Evolutionary conservation across 2,797 vertebrate genomes (phyloP).

Genomic region (Argentina silus): DNA sequence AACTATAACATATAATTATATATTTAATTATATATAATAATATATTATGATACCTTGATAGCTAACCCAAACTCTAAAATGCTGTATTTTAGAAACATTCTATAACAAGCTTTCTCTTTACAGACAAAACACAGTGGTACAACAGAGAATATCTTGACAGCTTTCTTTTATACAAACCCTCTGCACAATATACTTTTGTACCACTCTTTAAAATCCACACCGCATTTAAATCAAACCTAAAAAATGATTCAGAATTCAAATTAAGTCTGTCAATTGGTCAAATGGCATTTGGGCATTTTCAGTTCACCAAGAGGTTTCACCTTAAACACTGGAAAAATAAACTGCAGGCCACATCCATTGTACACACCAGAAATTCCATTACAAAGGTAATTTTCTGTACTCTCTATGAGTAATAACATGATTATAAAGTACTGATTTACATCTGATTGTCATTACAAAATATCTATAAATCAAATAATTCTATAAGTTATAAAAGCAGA

Average conservation of each 20-base stretch:
- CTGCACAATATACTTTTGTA: slow-evolving; percentile 37
- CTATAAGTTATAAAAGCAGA: slow-evolving; percentile 78
- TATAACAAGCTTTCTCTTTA: slow-evolving; percentile 74
- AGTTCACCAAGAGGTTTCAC: slow-evolving; percentile 38
- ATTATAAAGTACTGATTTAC: slow-evolving; percentile 81
- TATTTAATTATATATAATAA: slow-evolving; percentile 78
- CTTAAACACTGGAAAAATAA: slow-evolving; percentile 60
- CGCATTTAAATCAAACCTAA: slow-evolving; percentile 30
- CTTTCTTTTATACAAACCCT: slow-evolving; percentile 67
- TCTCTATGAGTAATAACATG: slow-evolving; percentile 66
- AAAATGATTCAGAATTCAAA: slow-evolving; percentile 58
- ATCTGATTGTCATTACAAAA: slow-evolving; percentile 84
- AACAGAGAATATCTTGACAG: slow-evolving; percentile 85
- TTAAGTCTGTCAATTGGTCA: slow-evolving; percentile 48
- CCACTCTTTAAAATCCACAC: slow-evolving; percentile 19
- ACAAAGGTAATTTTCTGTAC: slow-evolving; percentile 70
- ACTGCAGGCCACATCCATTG: slow-evolving; percentile 59
- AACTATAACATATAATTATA: slow-evolving; percentile 92
- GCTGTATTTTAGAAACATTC: slow-evolving; percentile 91
- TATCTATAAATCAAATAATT: slow-evolving; percentile 78
- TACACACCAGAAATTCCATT: slow-evolving; percentile 62
- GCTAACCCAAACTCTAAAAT: slow-evolving; percentile 98
- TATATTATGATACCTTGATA: slow-evolving; percentile 77
- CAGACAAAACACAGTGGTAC: slow-evolving; percentile 98
- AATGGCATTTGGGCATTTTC: slow-evolving; percentile 46